phyloP scores from a whole-genome alignment of 2,888 invertebrate genomes.

The Hybos culiciformis region DNA sequence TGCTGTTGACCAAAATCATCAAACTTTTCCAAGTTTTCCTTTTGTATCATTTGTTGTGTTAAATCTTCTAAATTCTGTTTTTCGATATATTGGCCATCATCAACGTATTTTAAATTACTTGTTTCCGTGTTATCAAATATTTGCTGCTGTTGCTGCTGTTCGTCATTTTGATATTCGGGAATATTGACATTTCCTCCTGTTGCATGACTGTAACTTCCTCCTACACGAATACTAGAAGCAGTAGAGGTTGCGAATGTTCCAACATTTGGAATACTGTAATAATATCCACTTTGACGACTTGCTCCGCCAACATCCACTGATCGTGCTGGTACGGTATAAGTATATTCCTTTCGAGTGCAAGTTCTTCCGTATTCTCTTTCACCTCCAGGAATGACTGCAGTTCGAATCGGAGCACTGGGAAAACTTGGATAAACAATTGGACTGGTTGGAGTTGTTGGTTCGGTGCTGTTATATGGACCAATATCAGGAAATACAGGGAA shows the following conservation, averaged over 20 bases:
- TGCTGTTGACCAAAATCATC: conserved; percentile 14
- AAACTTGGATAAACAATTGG: conserved; percentile 1
- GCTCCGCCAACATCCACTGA: conserved; percentile 9
- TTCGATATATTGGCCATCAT: conserved; percentile 17
- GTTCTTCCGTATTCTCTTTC: conserved; percentile 15
- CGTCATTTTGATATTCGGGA: conserved; percentile 24
- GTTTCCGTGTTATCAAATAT: background rate
- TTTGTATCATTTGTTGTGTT: no score
- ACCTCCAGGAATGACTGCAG: conserved; percentile 9
- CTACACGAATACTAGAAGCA: conserved; percentile 3
- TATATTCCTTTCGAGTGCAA: conserved; percentile 19
- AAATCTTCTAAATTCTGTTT: conserved; percentile 8
- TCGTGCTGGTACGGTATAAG: conserved; percentile 16
- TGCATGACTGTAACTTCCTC: conserved; percentile 6
- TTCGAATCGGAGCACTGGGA: conserved; percentile 5
- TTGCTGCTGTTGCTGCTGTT: conserved; percentile 20
- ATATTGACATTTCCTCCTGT: conserved; percentile 12
- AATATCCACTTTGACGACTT: no score
- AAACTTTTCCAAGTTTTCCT: conserved; percentile 15
- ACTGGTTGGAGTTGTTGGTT: conserved; percentile 13
- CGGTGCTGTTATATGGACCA: conserved; percentile 18
- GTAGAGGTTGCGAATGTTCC: background rate
- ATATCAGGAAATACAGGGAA: conserved; percentile 23
- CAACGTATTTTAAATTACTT: conserved; percentile 17
- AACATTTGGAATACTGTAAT: conserved; percentile 14